Evolutionary conservation across 2,113 vertebrate genomes (phyloP), one percentile per base, ranked within the genome.

Genomic region (Cavia porcellus): DNA sequence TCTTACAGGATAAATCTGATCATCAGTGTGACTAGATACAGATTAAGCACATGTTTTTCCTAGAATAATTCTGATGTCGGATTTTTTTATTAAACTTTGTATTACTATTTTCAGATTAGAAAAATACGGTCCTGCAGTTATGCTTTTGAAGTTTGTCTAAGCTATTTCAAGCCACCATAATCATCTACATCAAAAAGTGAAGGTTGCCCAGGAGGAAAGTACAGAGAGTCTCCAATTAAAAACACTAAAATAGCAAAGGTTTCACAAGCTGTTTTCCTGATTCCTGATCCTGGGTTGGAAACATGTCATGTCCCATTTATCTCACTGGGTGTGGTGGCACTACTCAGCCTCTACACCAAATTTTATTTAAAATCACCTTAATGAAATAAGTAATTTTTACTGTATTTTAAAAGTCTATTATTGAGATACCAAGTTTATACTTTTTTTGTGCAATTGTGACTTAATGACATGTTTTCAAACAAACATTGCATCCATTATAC

Each of bases 391-490:
- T 84, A 14, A 52, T 77, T 42, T 45, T 4, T 52, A 42, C 86
- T 88, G 0, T 38, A 59, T 80, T 90, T 92, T 89, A 24, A 52
- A 66, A 64, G 42, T 84, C 28, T 38, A 28, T 30, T 35, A 19
- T 32, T 35, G 22, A 86, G 14, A 66, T 52, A 38, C 20, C 8
- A 0, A 64, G 47, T 24, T 94, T 15, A 57, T 47, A 42, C 59
- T 72, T 93, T 59, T 81, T 47, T 35, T 38, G 19, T 61, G 4
- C 90, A n/a, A 57, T 74, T 84, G 38, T 47, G 61, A 25, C 47
- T 90, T 93, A 20, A 52, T 74, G 68, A 82, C 14, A 24, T 66
- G n/a, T 92, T 89, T 75, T 17, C 50, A 79, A 92, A 87, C 14
- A 81, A 64, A 70, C 5, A 62, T 45, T 90, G 59, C 11, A 61